Percentiles rank a stretch among this genome's conserved stretches.
These are phyloP conservation scores for Drosophila anomalata DNA, from an alignment of 2,888 invertebrate genomes.

Conservation along the genomic window DNA sequence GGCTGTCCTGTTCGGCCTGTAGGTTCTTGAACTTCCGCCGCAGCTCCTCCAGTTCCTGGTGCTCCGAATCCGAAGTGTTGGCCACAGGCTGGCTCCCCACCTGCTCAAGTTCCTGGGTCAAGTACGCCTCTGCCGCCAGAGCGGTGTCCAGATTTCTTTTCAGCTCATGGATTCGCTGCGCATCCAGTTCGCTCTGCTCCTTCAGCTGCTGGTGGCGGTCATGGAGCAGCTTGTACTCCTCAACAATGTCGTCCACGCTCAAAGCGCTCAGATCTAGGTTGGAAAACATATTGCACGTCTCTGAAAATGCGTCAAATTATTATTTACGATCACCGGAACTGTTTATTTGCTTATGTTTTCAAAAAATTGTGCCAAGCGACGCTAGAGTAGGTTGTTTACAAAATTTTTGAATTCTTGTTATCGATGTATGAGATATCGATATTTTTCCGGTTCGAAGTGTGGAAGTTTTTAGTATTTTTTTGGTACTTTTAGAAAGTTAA, in stretches of 20 bases:
- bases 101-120: conserved; percentile 81
- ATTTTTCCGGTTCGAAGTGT: not conserved
- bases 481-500: not conserved
- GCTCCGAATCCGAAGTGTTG: conserved; percentile 36
- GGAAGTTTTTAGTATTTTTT: too few relatives aligned
- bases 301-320: not conserved
- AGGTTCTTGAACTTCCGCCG: conserved; percentile 66
- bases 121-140: conserved; percentile 75
- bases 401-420: not conserved
- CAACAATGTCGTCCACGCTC: conserved; percentile 78
- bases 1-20: conserved; percentile 52
- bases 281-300: conserved; percentile 53
- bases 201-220: conserved; percentile 72
- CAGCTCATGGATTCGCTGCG: conserved; percentile 81
- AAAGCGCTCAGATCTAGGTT: conserved; percentile 66
- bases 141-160: conserved; percentile 81
- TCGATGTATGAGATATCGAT: not conserved
- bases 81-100: conserved; percentile 45
- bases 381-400: not conserved
- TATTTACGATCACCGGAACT: not conserved
- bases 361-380: conserved; percentile 13
- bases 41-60: conserved; percentile 65
- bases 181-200: conserved; percentile 71
- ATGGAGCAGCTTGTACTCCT: conserved; percentile 78
- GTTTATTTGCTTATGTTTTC: conserved; percentile 1